Conservation (phyloP, 2,113 vertebrate species). For the Rhagologus leucostigma region DNA sequence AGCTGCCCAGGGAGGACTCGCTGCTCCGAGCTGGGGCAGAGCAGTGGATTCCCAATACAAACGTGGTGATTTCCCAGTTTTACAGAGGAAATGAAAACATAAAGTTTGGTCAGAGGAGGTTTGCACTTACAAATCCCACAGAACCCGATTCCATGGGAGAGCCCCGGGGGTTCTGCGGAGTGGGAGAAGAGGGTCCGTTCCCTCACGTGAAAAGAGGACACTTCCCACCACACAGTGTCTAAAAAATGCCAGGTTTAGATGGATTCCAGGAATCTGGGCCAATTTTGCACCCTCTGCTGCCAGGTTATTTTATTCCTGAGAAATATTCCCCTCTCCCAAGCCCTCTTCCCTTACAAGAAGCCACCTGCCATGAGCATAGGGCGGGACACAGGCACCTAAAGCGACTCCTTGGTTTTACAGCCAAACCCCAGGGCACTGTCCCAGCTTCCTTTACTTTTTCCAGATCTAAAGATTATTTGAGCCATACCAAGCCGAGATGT, state of each 20-base stretch:
- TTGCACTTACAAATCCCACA: neutral
- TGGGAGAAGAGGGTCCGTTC: accelerated
- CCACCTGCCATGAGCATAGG: neutral
- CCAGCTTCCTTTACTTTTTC: neutral
- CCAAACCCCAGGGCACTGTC: neutral
- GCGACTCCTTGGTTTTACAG: neutral
- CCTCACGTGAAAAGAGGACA: accelerated
- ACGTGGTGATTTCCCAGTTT: neutral
- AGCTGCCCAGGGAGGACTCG: neutral
- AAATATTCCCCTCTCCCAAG: neutral
- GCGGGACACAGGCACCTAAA: neutral
- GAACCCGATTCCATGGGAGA: neutral
- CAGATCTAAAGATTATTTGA: neutral
- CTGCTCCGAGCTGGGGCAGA: neutral
- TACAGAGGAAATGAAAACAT: neutral
- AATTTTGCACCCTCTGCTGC: neutral
- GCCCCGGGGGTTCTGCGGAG: accelerated
- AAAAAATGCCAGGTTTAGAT: neutral
- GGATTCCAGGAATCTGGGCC: neutral
- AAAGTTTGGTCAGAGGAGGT: neutral
- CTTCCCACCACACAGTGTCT: neutral
- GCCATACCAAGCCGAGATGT: neutral
- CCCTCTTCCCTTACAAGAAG: neutral
- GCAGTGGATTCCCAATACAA: neutral
- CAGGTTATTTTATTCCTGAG: neutral